Base-by-base conservation (phyloP, 2,888 invertebrate species). In the Ochropacha duplaris region DNA sequence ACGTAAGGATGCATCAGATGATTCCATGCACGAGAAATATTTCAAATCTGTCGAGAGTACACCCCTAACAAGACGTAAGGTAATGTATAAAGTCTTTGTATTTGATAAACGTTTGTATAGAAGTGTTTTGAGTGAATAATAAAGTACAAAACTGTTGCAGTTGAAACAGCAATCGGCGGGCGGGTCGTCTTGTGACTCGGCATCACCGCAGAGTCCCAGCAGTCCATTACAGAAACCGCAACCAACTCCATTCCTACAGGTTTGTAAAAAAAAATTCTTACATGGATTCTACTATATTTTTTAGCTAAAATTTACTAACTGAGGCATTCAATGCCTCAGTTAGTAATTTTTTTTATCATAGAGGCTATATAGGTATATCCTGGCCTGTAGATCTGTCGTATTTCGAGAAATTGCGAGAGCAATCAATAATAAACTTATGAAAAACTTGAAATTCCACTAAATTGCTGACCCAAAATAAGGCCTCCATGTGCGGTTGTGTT, bases 21-120 rank as follows among this genome's bases (percentile, higher is more conserved):
- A 96, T 85, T 96, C 96, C 0, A 96, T 96, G 96, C 96, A 96
- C 81, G 96, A 96, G 77, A 96, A 96, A 79, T 96, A 96, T 78
- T 95, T 96, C 78, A 94, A 95, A 73, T 95, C 95, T 2, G 95
- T 95, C 61, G 95, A 96, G 73, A 95, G 95, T 67, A 95, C 95
- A 28, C 95, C 95, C 14, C 82, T 94, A 58, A 93, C 94, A 6
- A 89, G 94, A 65, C 92, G 94, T 65, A 93, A 93, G 91, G 93
- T 93, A 77, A 70, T 58, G 56, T 55, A 50, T 22, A 26, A 14
- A 26, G 16, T 50, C 24, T 50, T 24, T 8, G 0, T 50, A 49
- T 14, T 44, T 1, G 14, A 1, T n/a, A 24, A 12, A 8, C 16
- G n/a, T 44, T 9, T 19, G 19, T 44, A 44, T n/a, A 4, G n/a